A percentile compares a stretch with the other conserved stretches of the same genome.
Evolutionary conservation across 2,888 invertebrate genomes (phyloP).

Genomic region (Xanthia icteritia): DNA sequence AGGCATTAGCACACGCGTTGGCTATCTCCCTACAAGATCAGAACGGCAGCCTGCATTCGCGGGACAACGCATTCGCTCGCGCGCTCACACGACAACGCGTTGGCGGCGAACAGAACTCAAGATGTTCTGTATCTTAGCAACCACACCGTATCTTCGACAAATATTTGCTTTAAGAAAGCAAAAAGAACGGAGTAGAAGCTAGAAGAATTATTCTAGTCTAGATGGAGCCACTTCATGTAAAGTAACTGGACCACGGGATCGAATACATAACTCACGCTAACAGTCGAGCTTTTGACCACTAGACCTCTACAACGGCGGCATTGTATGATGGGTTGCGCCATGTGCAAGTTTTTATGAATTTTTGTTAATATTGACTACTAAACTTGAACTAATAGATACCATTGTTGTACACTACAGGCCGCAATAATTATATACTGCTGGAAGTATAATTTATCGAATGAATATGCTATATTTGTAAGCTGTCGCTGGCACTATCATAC

Average conservation of each 20-base stretch:
- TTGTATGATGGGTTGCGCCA: too few species aligned
- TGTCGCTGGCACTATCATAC: neutral
- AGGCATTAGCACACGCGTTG: constrained; percentile 96
- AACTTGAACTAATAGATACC: neutral
- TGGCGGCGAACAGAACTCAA: constrained; percentile 84
- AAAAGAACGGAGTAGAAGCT: neutral
- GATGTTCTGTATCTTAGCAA: constrained; percentile 82
- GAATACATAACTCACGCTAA: too few species aligned
- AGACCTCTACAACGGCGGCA: too few species aligned
- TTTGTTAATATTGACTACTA: too few species aligned
- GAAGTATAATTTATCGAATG: too few species aligned
- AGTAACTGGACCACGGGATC: neutral
- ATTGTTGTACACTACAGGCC: too few species aligned
- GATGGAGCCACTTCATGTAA: constrained; percentile 17
- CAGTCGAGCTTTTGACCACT: too few species aligned
- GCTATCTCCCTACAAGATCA: constrained; percentile 93
- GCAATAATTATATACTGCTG: too few species aligned
- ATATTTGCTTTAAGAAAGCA: neutral
- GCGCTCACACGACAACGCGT: constrained; percentile 85
- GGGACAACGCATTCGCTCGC: constrained; percentile 88
- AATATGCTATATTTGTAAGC: neutral
- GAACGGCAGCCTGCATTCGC: constrained; percentile 73
- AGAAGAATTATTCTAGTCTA: constrained; percentile 21
- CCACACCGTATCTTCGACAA: neutral
- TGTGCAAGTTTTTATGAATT: too few species aligned